These are phyloP conservation scores for Pardalotus punctatus DNA, from an alignment of 2,113 vertebrate species.

Conservation along the genomic window DNA sequence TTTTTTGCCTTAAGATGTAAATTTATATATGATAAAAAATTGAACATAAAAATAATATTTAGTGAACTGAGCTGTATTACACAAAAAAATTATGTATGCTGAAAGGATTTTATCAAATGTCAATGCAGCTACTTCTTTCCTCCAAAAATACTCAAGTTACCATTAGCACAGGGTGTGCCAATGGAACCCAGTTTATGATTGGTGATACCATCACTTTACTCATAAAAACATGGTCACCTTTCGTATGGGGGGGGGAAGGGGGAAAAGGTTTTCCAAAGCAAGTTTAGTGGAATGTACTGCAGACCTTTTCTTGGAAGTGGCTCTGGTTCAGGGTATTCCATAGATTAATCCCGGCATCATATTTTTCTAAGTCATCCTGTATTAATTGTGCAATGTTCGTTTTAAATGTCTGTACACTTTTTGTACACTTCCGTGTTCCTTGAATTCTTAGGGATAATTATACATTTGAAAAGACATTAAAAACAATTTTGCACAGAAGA, in stretches of 20 bases:
- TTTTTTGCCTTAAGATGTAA: not conserved
- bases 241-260: not conserved
- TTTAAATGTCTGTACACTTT: not conserved
- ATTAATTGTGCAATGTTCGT: not conserved
- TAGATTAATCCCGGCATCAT: not conserved
- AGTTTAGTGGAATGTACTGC: not conserved
- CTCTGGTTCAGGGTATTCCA: not conserved
- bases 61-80: not conserved
- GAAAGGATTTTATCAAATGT: not conserved
- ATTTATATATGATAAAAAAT: not conserved
- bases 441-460: not conserved
- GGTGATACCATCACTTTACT: not conserved
- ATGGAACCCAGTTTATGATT: not conserved
- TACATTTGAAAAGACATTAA: constrained; percentile 5
- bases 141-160: not conserved
- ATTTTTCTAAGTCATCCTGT: not conserved
- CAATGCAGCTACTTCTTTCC: not conserved
- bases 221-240: not conserved
- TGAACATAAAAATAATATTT: not conserved
- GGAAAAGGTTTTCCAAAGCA: not conserved
- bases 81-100: not conserved
- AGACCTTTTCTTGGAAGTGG: not conserved
- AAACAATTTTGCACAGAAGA: not conserved
- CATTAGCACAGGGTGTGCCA: not conserved
- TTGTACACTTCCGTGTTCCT: not conserved